Base-by-base conservation (phyloP, 2,113 vertebrate genomes). In the Bettongia penicillata region DNA sequence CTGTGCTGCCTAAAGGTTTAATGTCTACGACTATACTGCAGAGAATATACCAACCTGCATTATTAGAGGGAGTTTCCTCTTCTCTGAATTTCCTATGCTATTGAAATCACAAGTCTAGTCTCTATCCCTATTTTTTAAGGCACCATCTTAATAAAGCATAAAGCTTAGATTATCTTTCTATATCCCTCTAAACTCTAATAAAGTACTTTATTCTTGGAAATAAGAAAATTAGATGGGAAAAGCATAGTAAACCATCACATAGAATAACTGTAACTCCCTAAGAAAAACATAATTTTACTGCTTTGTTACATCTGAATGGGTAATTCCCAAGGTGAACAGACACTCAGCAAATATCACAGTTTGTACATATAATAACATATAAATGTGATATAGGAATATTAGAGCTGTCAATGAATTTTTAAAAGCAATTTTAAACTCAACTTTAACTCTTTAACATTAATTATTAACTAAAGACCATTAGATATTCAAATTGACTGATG, bases 401-500 rank as follows among this genome's bases (percentile, higher is more conserved):
- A 94, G 37, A 52, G n/a, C 12, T 97, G 43, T 93, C 43, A 93
- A 1, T 89, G 61, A 48, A 96, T 97, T 93, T 97, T 93, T 43
- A 96, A 97, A 51, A 93, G 48, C 92, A 94, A 51, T 55, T 91
- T 1, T 2, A 19, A 51, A 1, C 68, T 93, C 37, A 48, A 48
- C 2, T 48, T 48, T 48, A 48, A 48, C 48, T 48, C 48, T 48
- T 48, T 48, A 48, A 48, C 48, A 48, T 48, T 48, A 48, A 48
- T 48, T 48, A 2, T 51, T 52, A 25, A 52, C 14, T 1, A 52
- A 92, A 10, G 57, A 91, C 96, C 51, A 96, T 96, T 57, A 93
- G 43, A 96, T 52, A 96, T 97, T 97, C 94, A 31, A 51, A 93
- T 53, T 84, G 92, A 90, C 90, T 97, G 96, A 95, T 93, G 43